These are phyloP conservation scores for Cyprinodon tularosa DNA, from an alignment of 2,113 vertebrate genomes.

Conservation along the genomic window DNA sequence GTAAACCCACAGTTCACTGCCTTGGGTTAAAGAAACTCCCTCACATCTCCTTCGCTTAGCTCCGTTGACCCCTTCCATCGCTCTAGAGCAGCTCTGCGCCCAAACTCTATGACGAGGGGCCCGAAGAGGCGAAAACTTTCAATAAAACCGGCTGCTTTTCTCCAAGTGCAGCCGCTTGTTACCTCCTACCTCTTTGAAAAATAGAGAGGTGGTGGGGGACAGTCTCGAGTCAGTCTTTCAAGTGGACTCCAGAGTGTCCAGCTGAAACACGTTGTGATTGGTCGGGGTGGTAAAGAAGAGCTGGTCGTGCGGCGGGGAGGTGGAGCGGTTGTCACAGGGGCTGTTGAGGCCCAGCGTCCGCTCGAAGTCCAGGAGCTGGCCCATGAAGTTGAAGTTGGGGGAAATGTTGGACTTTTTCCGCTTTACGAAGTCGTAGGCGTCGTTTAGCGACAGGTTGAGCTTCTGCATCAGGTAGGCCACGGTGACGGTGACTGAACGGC, in stretches of 20 bases:
- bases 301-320: slow-evolving; percentile 83
- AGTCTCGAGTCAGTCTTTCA: slow-evolving; percentile 76
- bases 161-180: slow-evolving; percentile 50
- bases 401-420: slow-evolving; percentile 99
- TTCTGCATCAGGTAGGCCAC: slow-evolving; percentile 99
- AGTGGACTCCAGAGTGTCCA: slow-evolving; percentile 96
- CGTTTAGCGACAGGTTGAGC: slow-evolving; percentile 97
- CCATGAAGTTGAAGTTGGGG: slow-evolving; percentile 99
- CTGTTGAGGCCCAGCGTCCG: slow-evolving; percentile 96
- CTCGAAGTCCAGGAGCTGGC: slow-evolving; percentile 98
- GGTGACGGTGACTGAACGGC: slow-evolving; percentile 96
- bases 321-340: slow-evolving; percentile 91
- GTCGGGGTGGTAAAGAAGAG: slow-evolving; percentile 98
- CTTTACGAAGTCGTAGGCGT: slow-evolving; percentile 98
- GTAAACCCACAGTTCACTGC: slow-evolving; percentile 25
- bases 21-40: slow-evolving; percentile 32
- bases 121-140: slow-evolving; percentile 68
- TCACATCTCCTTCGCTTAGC: slow-evolving; percentile 29
- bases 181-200: slow-evolving; percentile 4
- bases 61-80: slow-evolving; percentile 40
- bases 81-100: slow-evolving; percentile 25
- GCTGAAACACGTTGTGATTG: slow-evolving; percentile 96
- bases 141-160: slow-evolving; percentile 59
- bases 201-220: slow-evolving; percentile 11
- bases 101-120: slow-evolving; percentile 49